Evolutionary conservation across 2,888 invertebrate species (phyloP).

Genomic region (Prostheceraeus crozeri): DNA sequence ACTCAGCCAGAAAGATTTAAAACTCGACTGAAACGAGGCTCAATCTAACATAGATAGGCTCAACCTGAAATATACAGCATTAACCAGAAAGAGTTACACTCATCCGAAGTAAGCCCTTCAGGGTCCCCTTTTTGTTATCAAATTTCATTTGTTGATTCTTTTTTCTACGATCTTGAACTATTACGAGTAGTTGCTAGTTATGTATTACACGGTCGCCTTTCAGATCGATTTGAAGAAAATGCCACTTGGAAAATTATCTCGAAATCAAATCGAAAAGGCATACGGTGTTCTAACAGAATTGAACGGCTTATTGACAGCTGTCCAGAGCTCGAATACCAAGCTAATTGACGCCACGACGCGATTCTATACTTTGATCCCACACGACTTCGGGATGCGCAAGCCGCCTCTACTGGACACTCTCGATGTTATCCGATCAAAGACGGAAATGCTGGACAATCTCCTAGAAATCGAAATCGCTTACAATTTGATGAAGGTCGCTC

Average conservation of each 20-base stretch:
- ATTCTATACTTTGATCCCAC: conserved; percentile 91
- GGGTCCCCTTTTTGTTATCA: too few relatives aligned
- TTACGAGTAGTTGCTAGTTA: too few relatives aligned
- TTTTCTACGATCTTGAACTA: too few relatives aligned
- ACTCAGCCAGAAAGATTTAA: too few relatives aligned
- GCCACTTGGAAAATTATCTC: conserved; percentile 91
- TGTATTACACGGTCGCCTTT: too few relatives aligned
- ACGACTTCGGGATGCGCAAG: conserved; percentile 76
- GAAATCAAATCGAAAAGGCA: conserved; percentile 71
- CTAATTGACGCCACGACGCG: conserved; percentile 79
- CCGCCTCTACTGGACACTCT: conserved; percentile 72
- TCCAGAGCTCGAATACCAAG: conserved; percentile 43
- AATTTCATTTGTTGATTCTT: too few relatives aligned
- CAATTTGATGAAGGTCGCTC: conserved; percentile 65
- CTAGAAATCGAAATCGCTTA: conserved; percentile 92
- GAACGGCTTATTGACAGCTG: conserved; percentile 43
- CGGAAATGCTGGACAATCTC: conserved; percentile 80
- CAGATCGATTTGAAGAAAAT: conserved; percentile 85
- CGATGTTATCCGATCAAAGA: conserved; percentile 68
- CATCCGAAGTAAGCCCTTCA: too few relatives aligned
- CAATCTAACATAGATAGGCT: too few relatives aligned
- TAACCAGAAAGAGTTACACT: too few relatives aligned
- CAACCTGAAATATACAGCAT: too few relatives aligned
- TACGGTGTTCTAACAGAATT: conserved; percentile 66
- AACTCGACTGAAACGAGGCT: too few relatives aligned